A percentile compares a stretch with the other conserved stretches of the same genome.
phyloP scores from a whole-genome alignment of 2,113 vertebrate genomes.

The Pelobates fuscus region DNA sequence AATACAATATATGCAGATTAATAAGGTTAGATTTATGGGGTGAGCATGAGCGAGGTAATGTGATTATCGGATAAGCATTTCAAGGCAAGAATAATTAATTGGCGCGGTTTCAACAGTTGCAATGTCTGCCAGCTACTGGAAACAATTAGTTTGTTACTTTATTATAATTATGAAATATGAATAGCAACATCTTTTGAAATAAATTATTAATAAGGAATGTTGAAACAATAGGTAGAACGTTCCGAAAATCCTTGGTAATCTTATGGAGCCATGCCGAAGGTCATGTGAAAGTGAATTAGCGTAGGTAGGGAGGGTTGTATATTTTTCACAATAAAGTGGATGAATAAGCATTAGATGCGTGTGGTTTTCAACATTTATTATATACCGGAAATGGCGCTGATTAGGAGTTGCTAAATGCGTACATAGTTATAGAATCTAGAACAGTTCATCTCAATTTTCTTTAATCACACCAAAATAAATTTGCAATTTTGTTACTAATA shows the following conservation, averaged over 20 bases:
- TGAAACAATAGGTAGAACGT: background rate
- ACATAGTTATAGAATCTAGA: too few species aligned
- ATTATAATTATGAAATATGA: conserved; percentile 31
- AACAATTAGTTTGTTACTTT: conserved; percentile 36
- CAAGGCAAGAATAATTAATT: conserved; percentile 23
- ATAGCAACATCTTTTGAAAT: background rate
- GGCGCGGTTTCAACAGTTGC: conserved; percentile 2
- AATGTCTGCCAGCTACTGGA: conserved; percentile 17
- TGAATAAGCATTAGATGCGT: too few species aligned
- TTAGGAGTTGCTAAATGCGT: too few species aligned
- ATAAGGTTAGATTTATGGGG: conserved; percentile 6
- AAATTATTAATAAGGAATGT: background rate
- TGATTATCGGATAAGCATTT: conserved; percentile 19
- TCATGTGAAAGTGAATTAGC: too few species aligned
- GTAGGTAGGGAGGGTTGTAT: too few species aligned
- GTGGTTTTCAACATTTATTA: too few species aligned
- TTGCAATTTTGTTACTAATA: too few species aligned
- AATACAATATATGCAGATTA: background rate
- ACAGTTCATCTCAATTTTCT: too few species aligned
- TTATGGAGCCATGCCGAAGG: too few species aligned
- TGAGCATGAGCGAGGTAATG: conserved; percentile 16
- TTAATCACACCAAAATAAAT: too few species aligned
- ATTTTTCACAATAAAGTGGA: too few species aligned
- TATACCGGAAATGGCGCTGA: too few species aligned
- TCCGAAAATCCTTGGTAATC: background rate